Base-by-base conservation (phyloP, 2,113 vertebrate genomes). In the Myotis davidii region DNA sequence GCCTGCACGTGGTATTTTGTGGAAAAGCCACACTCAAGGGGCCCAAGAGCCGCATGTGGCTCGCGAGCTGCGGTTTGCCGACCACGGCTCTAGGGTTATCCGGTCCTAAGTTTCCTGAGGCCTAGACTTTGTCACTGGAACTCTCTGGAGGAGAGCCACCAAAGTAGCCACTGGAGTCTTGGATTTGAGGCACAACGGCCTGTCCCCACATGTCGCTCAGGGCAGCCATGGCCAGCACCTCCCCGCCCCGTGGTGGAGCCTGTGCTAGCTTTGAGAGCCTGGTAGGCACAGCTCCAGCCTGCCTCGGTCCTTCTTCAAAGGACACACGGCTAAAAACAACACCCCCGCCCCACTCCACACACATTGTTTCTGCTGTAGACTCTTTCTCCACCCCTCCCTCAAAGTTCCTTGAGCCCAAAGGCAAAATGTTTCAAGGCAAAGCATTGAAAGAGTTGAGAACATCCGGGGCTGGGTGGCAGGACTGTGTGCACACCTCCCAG, bases 351-450 rank as follows among this genome's bases (percentile, higher is more conserved):
- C 6, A n/a, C n/a, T n/a, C 16, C 18, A 73, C 13, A 88, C 23
- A 52, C 2, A n/a, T 27, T 11, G 56, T 39, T 83, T 92, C 65
- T 87, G 50, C 34, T 37, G 34, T 7, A 9, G 2, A 1, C 6
- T 74, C 6, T 17, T n/a, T 29, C 29, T 85, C 29, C 45, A 2
- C 0, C n/a, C 11, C 64, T 32, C 14, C 89, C 23, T 73, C 56
- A 61, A 65, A 14, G 54, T 54, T 76, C 45, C 72, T 73, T 42
- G 65, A 85, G 34, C 39, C 59, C 37, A 97, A 83, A 29, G 91
- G 52, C 78, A 90, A 32, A 1, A 14, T 59, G 4, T 16, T 70
- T 34, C 20, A 88, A 29, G 39, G 79, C 9, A 0, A 21, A 94
- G 39, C 1, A 37, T 70, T 18, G 39, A 83, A 81, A 94, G n/a